phyloP scores from a whole-genome alignment of 2,113 vertebrate genomes.

The Monopterus albus region DNA sequence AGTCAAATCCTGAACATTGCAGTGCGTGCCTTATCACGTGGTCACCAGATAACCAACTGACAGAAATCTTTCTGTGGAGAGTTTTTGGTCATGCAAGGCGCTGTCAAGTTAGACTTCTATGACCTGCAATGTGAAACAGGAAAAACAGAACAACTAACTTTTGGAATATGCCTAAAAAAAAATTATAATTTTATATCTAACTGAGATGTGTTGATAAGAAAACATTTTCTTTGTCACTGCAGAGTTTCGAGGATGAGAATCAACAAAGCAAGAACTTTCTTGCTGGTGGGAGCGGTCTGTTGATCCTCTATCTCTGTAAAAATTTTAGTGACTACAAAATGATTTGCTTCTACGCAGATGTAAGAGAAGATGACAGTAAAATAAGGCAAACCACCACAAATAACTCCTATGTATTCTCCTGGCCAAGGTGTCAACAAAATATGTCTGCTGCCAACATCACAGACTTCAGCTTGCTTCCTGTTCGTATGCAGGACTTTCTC shows the following conservation, averaged over 20 bases:
- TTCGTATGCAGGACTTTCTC: slow-evolving; percentile 81
- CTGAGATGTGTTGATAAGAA: neutral
- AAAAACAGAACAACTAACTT: too few relatives aligned
- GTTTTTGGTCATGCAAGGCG: too few relatives aligned
- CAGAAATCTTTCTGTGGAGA: too few relatives aligned
- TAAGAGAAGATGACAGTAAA: neutral
- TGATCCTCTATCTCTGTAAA: slow-evolving; percentile 61
- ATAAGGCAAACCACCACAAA: neutral
- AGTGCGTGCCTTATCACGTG: too few relatives aligned
- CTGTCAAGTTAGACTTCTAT: too few relatives aligned
- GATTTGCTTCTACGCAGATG: neutral
- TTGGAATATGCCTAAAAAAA: too few relatives aligned
- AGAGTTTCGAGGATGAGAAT: slow-evolving; percentile 63
- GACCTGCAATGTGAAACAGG: too few relatives aligned
- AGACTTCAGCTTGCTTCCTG: slow-evolving; percentile 76
- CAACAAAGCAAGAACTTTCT: neutral
- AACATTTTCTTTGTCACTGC: slow-evolving; percentile 35
- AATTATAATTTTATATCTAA: too few relatives aligned
- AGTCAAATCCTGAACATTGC: too few relatives aligned
- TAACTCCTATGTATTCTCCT: neutral
- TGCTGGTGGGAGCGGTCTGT: slow-evolving; percentile 51
- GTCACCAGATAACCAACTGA: too few relatives aligned
- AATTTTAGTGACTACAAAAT: slow-evolving; percentile 18
- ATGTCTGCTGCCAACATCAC: slow-evolving; percentile 40
- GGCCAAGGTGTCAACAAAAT: slow-evolving; percentile 70